Evolutionary conservation across 2,113 vertebrate species (phyloP).

Genomic region (Camelus dromedarius): DNA sequence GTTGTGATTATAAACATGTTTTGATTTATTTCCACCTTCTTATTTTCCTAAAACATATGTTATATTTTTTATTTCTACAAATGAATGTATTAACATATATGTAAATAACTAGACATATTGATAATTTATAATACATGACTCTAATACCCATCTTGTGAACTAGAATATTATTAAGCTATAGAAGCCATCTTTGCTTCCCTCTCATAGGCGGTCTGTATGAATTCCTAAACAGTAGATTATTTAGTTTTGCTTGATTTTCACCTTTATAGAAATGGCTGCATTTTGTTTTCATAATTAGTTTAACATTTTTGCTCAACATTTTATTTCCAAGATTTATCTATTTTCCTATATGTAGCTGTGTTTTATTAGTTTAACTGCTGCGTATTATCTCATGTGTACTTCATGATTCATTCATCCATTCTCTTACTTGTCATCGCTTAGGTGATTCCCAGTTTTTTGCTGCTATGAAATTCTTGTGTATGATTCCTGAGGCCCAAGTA

Average conservation of each 20-base stretch:
- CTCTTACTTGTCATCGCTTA: neutral
- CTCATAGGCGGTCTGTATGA: neutral
- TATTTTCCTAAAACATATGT: constrained; percentile 16
- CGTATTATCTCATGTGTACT: neutral
- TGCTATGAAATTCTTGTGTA: neutral
- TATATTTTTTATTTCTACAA: neutral
- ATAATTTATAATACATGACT: neutral
- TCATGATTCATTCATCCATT: neutral
- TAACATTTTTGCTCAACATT: neutral
- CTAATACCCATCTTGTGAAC: neutral
- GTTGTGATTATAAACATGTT: neutral
- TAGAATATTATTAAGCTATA: neutral
- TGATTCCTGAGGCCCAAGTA: neutral
- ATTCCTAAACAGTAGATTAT: neutral
- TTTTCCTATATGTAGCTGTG: neutral
- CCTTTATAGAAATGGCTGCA: neutral
- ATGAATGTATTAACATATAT: neutral
- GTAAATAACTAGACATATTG: neutral
- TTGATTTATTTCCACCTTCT: constrained; percentile 21
- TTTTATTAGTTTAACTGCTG: neutral
- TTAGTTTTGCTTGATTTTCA: neutral
- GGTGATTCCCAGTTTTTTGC: neutral
- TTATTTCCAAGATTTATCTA: neutral
- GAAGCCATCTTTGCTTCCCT: neutral
- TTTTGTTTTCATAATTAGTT: constrained; percentile 17